These are phyloP conservation scores for Upupa epops DNA, from an alignment of 2,113 vertebrate genomes.

Conservation along the genomic window DNA sequence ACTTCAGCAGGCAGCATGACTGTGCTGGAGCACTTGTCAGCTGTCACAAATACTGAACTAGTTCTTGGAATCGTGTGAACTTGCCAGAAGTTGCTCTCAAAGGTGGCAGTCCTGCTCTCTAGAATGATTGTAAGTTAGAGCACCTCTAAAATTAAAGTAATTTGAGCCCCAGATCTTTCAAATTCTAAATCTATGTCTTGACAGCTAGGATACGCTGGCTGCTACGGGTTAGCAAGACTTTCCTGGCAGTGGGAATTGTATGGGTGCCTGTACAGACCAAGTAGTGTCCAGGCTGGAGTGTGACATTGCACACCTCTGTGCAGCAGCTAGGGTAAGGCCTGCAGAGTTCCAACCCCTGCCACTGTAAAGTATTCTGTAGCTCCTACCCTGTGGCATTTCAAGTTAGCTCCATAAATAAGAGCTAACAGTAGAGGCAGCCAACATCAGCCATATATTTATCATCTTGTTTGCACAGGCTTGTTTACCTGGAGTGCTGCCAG, in stretches of 20 bases:
- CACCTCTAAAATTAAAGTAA: background rate
- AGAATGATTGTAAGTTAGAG: background rate
- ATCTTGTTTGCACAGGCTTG: background rate
- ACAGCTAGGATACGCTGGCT: background rate
- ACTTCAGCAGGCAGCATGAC: background rate
- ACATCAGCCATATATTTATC: background rate
- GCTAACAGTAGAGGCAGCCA: background rate
- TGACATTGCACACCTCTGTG: background rate
- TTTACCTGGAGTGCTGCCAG: background rate
- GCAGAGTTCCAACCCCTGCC: background rate
- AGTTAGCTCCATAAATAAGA: background rate
- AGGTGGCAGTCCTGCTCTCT: background rate
- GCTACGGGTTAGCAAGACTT: background rate
- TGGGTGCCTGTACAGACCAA: background rate
- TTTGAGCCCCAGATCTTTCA: background rate
- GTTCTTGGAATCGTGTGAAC: background rate
- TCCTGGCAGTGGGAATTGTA: background rate
- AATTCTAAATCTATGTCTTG: background rate
- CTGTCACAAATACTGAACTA: background rate
- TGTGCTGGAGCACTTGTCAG: background rate
- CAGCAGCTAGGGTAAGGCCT: background rate
- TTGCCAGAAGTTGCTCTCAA: background rate
- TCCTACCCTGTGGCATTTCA: background rate
- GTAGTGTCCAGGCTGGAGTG: background rate
- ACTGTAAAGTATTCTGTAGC: background rate